Base-by-base conservation (phyloP, 2,113 vertebrate species). In the Eclectus roratus region DNA sequence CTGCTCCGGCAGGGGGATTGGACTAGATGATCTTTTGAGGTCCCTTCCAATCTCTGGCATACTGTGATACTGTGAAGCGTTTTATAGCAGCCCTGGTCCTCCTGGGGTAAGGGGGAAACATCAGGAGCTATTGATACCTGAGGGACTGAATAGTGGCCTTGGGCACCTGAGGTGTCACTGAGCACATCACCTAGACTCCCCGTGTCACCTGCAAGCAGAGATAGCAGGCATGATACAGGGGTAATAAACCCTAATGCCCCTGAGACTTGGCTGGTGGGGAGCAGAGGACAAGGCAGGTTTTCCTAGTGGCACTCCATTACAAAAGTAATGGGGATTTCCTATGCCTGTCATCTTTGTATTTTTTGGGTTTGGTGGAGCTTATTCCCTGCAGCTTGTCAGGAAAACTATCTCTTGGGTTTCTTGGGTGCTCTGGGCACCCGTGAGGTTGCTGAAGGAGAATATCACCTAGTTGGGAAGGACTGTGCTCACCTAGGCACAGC, bases 401-500 rank as follows among this genome's bases (percentile, higher is more conserved):
- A 10, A 85, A 72, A 72, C 65, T 39, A 15, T 20, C 41, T 72
- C 44, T 18, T 17, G 27, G 9, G 9, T 69, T 82, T 91, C 39
- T 43, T 33, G 53, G 17, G 60, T 78, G 29, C n/a, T 76, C 12
- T 20, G 44, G 3, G 8, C 3, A 2, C 17, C 23, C n/a, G 21
- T 0, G 5, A 46, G 24, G 24, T 24, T 46, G n/a, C 68, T 69
- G 53, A 78, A 35, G 35, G 73, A 55, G 29, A 77, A 43, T 10
- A 33, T 37, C 49, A 52, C 12, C 49, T 50, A 15, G 11, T 11
- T 4, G 6, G 31, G 50, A 49, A 56, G 29, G 50, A 39, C 4
- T 63, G 55, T 24, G 21, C 46, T 76, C 0, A 0, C 23, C 41
- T 33, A n/a, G n/a, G 41, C 20, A 46, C 8, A 37, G 13, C 16